A percentile compares a stretch with the other conserved stretches of the same genome.
These are phyloP conservation scores for Drosophila sp. DNA, from an alignment of 1,140 invertebrate species.

Conservation along the genomic window DNA sequence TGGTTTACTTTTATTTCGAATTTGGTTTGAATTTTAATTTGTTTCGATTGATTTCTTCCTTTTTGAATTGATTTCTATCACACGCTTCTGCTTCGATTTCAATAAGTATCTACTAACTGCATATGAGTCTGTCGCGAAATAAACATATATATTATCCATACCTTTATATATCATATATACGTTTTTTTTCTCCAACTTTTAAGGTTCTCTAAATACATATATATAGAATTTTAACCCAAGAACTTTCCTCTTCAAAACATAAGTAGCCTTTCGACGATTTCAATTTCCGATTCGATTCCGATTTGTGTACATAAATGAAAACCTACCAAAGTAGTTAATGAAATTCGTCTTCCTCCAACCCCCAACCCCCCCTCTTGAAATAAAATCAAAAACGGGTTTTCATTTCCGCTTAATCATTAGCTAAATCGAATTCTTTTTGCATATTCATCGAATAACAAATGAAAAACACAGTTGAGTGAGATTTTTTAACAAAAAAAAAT, in stretches of 20 bases:
- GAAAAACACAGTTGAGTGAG: neutral
- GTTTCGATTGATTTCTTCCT: slow-evolving; percentile 1
- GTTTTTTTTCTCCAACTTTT: neutral
- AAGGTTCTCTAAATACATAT: slow-evolving; percentile 9
- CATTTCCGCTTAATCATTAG: slow-evolving; percentile 14
- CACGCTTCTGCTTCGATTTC: slow-evolving; percentile 69
- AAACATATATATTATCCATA: slow-evolving; percentile 21
- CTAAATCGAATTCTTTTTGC: slow-evolving; percentile 11
- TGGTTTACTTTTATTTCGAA: slow-evolving; percentile 28
- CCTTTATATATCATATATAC: slow-evolving; percentile 37
- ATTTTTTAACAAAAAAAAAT: slow-evolving; percentile 9
- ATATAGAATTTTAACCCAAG: slow-evolving; percentile 47
- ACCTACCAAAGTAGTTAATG: neutral
- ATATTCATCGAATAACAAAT: slow-evolving; percentile 24
- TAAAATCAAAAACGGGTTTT: neutral
- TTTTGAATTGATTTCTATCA: slow-evolving; percentile 37
- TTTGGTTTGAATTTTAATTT: slow-evolving; percentile 19
- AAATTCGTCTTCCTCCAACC: neutral
- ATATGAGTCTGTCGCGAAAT: slow-evolving; percentile 52
- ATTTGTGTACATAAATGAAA: slow-evolving; percentile 16
- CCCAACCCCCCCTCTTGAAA: neutral
- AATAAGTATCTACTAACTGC: slow-evolving; percentile 60
- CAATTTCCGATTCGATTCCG: slow-evolving; percentile 19
- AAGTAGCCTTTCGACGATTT: slow-evolving; percentile 21
- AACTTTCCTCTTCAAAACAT: slow-evolving; percentile 18